A percentile compares a stretch with the other conserved stretches of the same genome.
Conservation (phyloP, 2,113 vertebrate species). For the Cavia aperea region DNA sequence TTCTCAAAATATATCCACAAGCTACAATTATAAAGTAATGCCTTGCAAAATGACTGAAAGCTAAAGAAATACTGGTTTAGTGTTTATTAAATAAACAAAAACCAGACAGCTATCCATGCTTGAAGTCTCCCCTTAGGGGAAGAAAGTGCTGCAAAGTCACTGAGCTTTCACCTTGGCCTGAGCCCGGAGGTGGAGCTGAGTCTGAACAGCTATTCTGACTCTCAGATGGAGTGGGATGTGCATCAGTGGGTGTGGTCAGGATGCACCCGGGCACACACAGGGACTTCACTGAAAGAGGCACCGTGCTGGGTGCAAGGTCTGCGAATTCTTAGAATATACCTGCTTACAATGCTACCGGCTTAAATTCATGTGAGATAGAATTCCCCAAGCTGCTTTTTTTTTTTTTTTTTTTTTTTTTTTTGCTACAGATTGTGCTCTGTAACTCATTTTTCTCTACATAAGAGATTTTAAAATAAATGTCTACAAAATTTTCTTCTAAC, state of each 20-base stretch:
- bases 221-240: background rate
- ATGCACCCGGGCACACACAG: rapidly evolving
- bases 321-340: background rate
- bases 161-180: background rate
- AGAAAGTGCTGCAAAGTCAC: background rate
- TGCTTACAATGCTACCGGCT: background rate
- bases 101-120: background rate
- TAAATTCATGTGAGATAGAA: background rate
- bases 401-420: background rate
- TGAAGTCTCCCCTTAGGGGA: background rate
- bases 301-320: background rate
- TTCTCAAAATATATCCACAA: background rate
- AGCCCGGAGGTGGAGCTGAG: no score
- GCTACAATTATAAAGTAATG: background rate
- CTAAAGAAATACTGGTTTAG: background rate
- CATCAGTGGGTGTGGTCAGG: background rate
- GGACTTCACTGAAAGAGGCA: background rate
- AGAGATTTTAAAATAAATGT: background rate
- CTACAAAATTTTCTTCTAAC: background rate
- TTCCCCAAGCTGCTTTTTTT: background rate
- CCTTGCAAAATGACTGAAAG: background rate
- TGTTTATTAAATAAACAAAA: background rate
- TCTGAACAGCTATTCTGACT: background rate
- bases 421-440: background rate
- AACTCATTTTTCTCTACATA: background rate